Percentiles rank a stretch among this genome's conserved stretches.
These are phyloP conservation scores for Microcebus tavaratra DNA, from an alignment of 2,113 vertebrate genomes.

Conservation along the genomic window DNA sequence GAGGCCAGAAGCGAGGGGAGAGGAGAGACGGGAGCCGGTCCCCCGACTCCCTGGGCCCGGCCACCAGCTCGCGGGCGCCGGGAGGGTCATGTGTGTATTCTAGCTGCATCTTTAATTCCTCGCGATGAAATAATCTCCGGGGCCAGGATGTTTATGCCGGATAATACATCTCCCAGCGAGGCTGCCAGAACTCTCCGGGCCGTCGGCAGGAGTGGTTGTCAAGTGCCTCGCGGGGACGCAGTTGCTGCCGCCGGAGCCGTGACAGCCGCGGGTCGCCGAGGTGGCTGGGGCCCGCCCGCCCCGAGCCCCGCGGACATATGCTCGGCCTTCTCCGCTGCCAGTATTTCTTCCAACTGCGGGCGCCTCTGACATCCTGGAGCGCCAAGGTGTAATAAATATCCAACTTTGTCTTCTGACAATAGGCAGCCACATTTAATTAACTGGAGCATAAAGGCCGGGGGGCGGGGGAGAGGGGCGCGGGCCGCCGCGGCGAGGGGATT, in stretches of 20 bases:
- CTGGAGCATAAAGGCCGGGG: conserved; percentile 20
- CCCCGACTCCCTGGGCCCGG: not conserved
- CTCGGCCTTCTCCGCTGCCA: not conserved
- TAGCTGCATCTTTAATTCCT: not conserved
- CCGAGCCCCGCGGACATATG: conserved; percentile 1
- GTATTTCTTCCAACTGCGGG: not conserved
- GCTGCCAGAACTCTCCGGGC: not conserved
- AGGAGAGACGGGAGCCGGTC: rapidly evolving
- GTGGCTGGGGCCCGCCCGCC: not conserved
- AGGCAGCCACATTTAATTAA: conserved; percentile 80
- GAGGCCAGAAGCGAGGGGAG: too few relatives aligned
- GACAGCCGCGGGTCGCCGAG: conserved; percentile 9
- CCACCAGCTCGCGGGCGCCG: not conserved
- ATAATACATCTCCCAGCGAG: not conserved
- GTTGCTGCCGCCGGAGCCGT: not conserved
- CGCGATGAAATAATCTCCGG: conserved; percentile 55
- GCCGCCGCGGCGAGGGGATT: not conserved
- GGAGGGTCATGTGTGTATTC: not conserved
- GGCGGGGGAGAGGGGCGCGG: not conserved
- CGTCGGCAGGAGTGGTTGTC: not conserved
- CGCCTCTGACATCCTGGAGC: conserved; percentile 53
- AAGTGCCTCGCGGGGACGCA: not conserved
- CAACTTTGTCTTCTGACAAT: conserved; percentile 60
- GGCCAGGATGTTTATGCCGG: conserved; percentile 63
- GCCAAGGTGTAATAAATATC: conserved; percentile 73